A percentile compares a stretch with the other conserved stretches of the same genome.
These are phyloP conservation scores for Furcifer pardalis DNA, from an alignment of 2,797 vertebrate species.

Conservation along the genomic window DNA sequence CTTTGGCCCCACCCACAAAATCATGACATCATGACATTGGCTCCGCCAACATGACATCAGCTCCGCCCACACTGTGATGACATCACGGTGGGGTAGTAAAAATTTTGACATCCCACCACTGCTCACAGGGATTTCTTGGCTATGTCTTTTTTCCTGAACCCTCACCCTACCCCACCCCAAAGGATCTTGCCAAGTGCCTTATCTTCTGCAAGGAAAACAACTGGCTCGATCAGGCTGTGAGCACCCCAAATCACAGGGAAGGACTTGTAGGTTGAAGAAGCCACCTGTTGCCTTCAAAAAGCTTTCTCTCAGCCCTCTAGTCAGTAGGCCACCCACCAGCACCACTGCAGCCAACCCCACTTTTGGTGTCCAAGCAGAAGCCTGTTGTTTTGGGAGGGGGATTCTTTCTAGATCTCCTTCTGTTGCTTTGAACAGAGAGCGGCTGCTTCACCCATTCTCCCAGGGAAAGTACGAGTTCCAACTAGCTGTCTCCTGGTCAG, in stretches of 20 bases:
- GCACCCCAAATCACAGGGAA: rapidly evolving
- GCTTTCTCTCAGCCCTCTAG: not conserved
- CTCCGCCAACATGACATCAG: too few relatives aligned
- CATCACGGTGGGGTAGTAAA: too few relatives aligned
- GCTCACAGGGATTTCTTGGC: too few relatives aligned
- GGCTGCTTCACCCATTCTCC: conserved; percentile 34
- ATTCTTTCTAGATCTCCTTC: conserved; percentile 23
- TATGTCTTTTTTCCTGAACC: rapidly evolving
- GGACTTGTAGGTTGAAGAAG: not conserved
- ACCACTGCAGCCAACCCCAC: not conserved
- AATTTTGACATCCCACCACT: too few relatives aligned
- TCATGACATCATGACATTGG: too few relatives aligned
- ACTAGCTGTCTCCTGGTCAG: conserved; percentile 1
- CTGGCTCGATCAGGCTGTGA: not conserved
- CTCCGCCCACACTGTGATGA: too few relatives aligned
- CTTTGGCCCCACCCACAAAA: too few relatives aligned
- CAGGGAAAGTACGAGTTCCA: not conserved
- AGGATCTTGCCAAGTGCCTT: too few relatives aligned
- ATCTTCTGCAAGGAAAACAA: not conserved
- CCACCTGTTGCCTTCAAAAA: not conserved
- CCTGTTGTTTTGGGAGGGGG: conserved; percentile 32
- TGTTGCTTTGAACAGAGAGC: conserved; percentile 36
- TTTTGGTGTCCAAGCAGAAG: conserved; percentile 1
- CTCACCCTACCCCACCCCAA: too few relatives aligned
- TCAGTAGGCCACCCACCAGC: not conserved